Conservation (phyloP, 2,888 invertebrate species). For the Seira ritae region DNA sequence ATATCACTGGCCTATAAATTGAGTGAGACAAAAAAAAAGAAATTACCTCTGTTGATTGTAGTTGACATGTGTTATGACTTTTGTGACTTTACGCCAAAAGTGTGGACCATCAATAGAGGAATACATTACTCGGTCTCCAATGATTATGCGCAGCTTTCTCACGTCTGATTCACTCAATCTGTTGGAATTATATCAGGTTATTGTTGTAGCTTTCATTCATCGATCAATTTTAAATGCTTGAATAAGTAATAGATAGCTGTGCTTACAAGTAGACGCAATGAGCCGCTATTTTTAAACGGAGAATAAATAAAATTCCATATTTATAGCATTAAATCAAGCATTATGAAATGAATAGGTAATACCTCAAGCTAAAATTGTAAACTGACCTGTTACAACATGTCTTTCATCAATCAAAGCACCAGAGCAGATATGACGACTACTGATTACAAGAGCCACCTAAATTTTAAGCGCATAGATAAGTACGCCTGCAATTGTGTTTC, state of each 20-base stretch:
- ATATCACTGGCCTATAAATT: conserved; percentile 60
- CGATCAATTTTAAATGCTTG: neutral
- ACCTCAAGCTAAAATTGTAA: too few relatives aligned
- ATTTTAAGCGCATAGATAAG: neutral
- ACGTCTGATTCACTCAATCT: conserved; percentile 39
- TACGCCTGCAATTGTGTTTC: too few relatives aligned
- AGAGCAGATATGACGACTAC: conserved; percentile 58
- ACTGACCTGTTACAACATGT: conserved; percentile 63
- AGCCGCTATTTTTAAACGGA: too few relatives aligned
- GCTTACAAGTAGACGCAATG: conserved; percentile 48
- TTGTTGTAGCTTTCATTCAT: neutral
- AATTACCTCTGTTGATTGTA: conserved; percentile 50
- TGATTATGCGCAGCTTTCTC: conserved; percentile 54
- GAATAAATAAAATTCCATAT: too few relatives aligned
- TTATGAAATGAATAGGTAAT: too few relatives aligned
- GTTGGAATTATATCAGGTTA: neutral
- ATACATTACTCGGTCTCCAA: conserved; percentile 66
- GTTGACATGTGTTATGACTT: conserved; percentile 57
- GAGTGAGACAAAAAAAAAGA: neutral
- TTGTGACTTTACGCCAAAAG: conserved; percentile 61
- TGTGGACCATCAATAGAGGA: conserved; percentile 61
- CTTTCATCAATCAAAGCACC: conserved; percentile 57
- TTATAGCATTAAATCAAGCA: too few relatives aligned
- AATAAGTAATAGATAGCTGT: too few relatives aligned
- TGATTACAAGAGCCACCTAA: conserved; percentile 59